Evolutionary conservation across 2,113 vertebrate genomes (phyloP).

Genomic region (Falcunculus frontatus): DNA sequence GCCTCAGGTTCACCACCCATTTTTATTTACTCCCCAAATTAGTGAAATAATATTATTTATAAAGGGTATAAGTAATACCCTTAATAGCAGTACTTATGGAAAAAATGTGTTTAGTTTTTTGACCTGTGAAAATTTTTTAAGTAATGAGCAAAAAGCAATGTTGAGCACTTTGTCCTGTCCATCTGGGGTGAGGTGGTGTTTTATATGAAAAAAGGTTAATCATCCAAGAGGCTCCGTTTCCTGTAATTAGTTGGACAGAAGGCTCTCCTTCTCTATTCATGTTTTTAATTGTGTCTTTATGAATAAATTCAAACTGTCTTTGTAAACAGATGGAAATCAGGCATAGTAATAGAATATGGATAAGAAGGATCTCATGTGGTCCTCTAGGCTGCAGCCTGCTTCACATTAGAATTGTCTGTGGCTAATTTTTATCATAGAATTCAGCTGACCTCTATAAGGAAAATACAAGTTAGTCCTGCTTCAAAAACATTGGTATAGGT

Average conservation of each 20-base stretch:
- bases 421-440: neutral
- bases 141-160: neutral
- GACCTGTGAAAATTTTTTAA: neutral
- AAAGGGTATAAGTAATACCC: neutral
- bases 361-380: neutral
- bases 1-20: neutral
- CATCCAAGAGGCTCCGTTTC: neutral
- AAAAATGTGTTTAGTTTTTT: neutral
- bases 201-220: neutral
- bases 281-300: neutral
- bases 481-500: neutral
- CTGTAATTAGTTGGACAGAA: neutral
- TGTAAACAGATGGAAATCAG: slow-evolving; percentile 13
- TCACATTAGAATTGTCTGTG: neutral
- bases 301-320: neutral
- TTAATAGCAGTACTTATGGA: neutral
- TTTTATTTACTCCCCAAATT: neutral
- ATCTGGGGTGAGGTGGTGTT: neutral
- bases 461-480: neutral
- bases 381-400: neutral
- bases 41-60: neutral
- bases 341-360: neutral
- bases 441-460: neutral
- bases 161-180: neutral
- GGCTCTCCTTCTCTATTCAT: neutral